phyloP scores from a whole-genome alignment of 92 coral and sea anemone genomes.

The Montipora capitata region DNA sequence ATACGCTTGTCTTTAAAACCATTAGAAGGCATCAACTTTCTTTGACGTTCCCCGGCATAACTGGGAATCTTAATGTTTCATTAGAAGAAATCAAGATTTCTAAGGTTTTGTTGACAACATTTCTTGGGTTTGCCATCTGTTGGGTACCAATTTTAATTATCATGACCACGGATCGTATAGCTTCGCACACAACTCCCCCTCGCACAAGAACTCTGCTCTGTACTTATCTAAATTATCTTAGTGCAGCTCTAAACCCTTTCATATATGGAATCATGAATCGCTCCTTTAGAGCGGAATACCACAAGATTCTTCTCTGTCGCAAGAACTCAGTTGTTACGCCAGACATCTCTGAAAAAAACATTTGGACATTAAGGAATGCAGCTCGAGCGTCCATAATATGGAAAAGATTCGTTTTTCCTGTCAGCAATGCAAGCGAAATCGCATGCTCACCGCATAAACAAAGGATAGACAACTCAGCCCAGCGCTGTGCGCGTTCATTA shows the following conservation, averaged over 20 bases:
- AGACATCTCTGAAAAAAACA: neutral
- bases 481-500: neutral
- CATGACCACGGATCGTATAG: constrained; percentile 31
- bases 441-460: neutral
- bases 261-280: constrained; percentile 58
- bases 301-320: constrained; percentile 37
- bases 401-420: constrained; percentile 2
- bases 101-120: constrained; percentile 30
- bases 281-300: constrained; percentile 47
- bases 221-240: constrained; percentile 40
- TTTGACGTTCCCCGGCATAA: neutral
- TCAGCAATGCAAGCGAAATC: neutral
- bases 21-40: constrained; percentile 20
- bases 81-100: constrained; percentile 52
- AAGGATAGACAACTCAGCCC: neutral
- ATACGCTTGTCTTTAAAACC: constrained; percentile 24
- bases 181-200: constrained; percentile 4
- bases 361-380: constrained; percentile 16
- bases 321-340: neutral
- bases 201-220: constrained; percentile 25
- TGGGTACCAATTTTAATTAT: constrained; percentile 47
- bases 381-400: constrained; percentile 28
- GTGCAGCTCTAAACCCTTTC: constrained; percentile 40
- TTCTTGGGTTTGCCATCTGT: constrained; percentile 40
- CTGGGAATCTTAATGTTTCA: constrained; percentile 9